Evolutionary conservation across 37 sponge, comb jelly and placozoan genomes (phyloP), one percentile per base, ranked within the genome.

Genomic region (Haliclona indistincta): DNA sequence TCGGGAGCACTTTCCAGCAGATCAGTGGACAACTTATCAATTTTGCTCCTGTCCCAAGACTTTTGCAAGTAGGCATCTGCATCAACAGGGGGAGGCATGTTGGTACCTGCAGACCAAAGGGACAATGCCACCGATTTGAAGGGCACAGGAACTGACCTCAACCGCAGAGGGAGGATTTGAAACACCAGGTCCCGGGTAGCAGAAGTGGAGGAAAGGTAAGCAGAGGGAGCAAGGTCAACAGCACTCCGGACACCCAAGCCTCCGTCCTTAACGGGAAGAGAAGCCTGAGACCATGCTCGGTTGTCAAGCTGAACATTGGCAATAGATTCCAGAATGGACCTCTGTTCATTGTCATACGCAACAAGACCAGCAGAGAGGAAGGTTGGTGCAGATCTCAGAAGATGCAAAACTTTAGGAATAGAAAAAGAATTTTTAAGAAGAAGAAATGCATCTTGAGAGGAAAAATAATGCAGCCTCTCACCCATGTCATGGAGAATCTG

Each of bases 191-290:
- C 38, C 15, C 73, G 63, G 52, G 67, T 55, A 45, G 58, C 65
- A 77, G 61, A 67, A 77, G 67, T 67, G 7, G 85, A 85, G 17
- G 85, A 71, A 65, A 85, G 29, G 39, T 71, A 85, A 67, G 78
- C 78, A 64, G 85, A 71, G 11, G 78, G 71, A 70, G 66, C 77
- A 56, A 84, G 72, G 25, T 76, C 52, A 29, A 52, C 67, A 39
- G 54, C 77, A 23, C 71, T 76, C 71, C 77, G 28, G 44, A 84
- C 34, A n/a, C 73, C 85, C 62, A 85, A 73, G 2, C 85, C 78
- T 26, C 85, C 85, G 4, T 26, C 49, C 10, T 37, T 53, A 6
- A 74, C 73, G 25, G 78, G 85, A 37, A 85, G 78, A 43, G 73
- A 77, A 20, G 85, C 65, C 34, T 85, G 78, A 23, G 34, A 22